Base-by-base conservation (phyloP, 2,113 vertebrate species). In the Rhegmatorhina hoffmannsi region DNA sequence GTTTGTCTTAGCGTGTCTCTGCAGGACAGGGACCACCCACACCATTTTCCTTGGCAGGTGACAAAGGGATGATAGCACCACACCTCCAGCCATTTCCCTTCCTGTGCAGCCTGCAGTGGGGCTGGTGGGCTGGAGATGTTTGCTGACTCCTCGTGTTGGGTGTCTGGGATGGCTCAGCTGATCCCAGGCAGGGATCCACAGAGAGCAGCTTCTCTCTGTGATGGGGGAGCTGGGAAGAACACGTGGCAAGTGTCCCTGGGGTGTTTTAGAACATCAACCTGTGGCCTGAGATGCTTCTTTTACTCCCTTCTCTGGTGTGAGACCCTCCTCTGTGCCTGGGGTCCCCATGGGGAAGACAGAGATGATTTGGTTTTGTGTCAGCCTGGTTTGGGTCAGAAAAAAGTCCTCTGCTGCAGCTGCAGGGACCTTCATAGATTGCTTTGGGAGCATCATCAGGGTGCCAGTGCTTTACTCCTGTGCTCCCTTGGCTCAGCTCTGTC, bases 231-330 rank as follows among this genome's bases (percentile, higher is more conserved):
- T 74, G 85, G 46, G 38, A 44, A 31, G 16, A 55, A 24, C 6
- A 0, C 15, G 13, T 2, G 3, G 63, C 0, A 0, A 52, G 52
- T 17, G 9, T 68, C 56, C 36, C 29, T 6, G 3, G 17, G 8
- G 14, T 29, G 18, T 49, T 80, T 44, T 36, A 94, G 58, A 24
- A 12, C 33, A 73, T 26, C 16, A 21, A 8, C 33, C 53, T 11
- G 16, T 92, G 62, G 52, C 56, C 73, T 50, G 49, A 52, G 52
- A 33, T 58, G 46, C 26, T 44, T 84, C 28, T 17, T 14, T 17
- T 72, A 43, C 40, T 34, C 10, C 29, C 40, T 68, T 13, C 16
- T 68, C 14, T 23, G 2, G 0, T 58, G 38, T 46, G 24, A 89
- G 59, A 49, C 16, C 1, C 21, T 10, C 1, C 24, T 33, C 50